Base-by-base conservation (phyloP, 2,888 invertebrate genomes). In the Campoletis raptor region DNA sequence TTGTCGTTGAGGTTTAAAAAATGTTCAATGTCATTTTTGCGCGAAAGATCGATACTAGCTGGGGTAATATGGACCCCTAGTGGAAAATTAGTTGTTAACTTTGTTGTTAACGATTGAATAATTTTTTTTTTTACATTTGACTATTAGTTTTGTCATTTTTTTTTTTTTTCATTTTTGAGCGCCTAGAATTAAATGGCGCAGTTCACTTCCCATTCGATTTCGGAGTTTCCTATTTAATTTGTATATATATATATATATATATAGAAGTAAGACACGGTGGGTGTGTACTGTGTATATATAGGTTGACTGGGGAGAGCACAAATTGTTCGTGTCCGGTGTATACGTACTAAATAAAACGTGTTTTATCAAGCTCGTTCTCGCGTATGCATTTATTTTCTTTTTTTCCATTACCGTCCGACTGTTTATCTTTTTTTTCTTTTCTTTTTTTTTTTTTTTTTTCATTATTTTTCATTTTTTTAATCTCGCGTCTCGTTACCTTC, bases 281-380 rank as follows among this genome's bases (percentile, higher is more conserved):
- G 57, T 84, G 74, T 74, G 61, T 69, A 37, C 78, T 24, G 21
- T 66, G 66, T 54, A 57, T 70, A 81, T 78, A 82, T 78, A 79
- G 77, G 77, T 81, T 72, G 81, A 64, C 73, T 74, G 72, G 74
- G 79, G 85, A 76, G 85, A 78, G 74, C 80, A 78, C 83, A 88
- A 88, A 88, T 87, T 87, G 85, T 84, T 85, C 85, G 76, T 84
- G 88, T 87, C 87, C 87, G 87, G 87, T 88, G 81, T 86, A 84
- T 86, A 84, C 86, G 86, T 84, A 84, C 84, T 84, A 84, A 86
- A 86, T 86, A 86, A 86, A 86, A 84, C 79, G 84, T 86, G 81
- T 86, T 81, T 84, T 79, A 84, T 84, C 84, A 84, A 70, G 69
- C 83, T 84, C 86, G 84, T 79, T 84, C 77, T 84, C 84, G 78